Evolutionary conservation across 2,888 invertebrate species (phyloP).

Genomic region (Dusona sp.): DNA sequence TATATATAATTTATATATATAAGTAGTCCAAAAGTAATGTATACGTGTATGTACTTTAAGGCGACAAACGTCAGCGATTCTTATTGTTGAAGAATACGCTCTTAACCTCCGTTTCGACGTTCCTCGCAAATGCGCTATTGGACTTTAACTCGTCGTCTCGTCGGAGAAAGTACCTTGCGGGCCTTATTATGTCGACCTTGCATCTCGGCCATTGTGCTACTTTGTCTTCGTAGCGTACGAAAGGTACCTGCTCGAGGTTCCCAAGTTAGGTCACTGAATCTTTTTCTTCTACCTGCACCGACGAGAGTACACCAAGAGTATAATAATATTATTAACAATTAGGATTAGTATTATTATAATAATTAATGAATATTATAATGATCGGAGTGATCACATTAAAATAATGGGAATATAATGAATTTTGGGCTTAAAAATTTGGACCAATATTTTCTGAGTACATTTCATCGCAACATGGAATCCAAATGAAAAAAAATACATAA

Average conservation of each 20-base stretch:
- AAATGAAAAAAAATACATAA: neutral
- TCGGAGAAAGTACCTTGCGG: slow-evolving; percentile 79
- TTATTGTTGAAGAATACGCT: slow-evolving; percentile 30
- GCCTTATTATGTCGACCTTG: slow-evolving; percentile 82
- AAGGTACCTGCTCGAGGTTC: slow-evolving; percentile 20
- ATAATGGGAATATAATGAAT: too few relatives aligned
- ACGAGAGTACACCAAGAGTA: neutral
- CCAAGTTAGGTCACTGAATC: slow-evolving; percentile 45
- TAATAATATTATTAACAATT: neutral
- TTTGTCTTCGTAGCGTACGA: slow-evolving; percentile 69
- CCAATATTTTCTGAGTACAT: neutral
- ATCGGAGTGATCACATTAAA: too few relatives aligned
- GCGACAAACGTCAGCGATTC: slow-evolving; percentile 9
- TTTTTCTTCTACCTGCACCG: slow-evolving; percentile 27
- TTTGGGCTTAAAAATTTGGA: too few relatives aligned
- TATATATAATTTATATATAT: slow-evolving; percentile 1
- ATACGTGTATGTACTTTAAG: neutral
- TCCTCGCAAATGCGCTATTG: slow-evolving; percentile 51
- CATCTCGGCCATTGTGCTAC: slow-evolving; percentile 82
- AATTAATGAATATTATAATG: neutral
- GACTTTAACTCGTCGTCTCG: slow-evolving; percentile 48
- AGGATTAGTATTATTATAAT: neutral
- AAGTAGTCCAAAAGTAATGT: neutral
- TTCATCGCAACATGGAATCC: neutral
- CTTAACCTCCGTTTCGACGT: slow-evolving; percentile 32